These are phyloP conservation scores for Silurus glanis DNA, from an alignment of 2,113 vertebrate species.

Conservation along the genomic window DNA sequence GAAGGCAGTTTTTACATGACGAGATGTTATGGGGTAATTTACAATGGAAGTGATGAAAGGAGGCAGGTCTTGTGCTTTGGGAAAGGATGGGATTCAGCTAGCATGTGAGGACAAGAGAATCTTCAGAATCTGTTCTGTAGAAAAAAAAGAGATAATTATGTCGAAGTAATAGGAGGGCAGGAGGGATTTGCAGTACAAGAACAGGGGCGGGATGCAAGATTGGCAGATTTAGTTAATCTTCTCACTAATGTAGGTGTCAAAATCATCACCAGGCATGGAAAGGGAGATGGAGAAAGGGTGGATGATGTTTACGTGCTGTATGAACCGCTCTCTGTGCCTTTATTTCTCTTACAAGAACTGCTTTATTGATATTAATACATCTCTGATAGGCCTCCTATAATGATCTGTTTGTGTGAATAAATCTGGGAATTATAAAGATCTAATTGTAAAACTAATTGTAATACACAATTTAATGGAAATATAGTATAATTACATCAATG, in stretches of 20 bases:
- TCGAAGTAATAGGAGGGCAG: neutral
- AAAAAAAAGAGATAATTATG: neutral
- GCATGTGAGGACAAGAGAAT: neutral
- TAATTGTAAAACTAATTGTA: neutral
- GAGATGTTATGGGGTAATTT: neutral
- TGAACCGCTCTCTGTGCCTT: neutral
- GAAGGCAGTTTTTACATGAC: neutral
- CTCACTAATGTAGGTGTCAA: neutral
- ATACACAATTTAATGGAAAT: conserved; percentile 10
- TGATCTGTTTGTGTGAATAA: neutral
- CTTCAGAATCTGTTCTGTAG: neutral
- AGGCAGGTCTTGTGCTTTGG: neutral
- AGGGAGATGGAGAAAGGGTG: neutral
- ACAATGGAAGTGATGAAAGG: neutral
- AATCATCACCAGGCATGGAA: neutral
- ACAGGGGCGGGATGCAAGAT: neutral
- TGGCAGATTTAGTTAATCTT: neutral
- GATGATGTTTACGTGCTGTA: neutral
- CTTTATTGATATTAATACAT: neutral
- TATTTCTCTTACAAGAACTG: neutral
- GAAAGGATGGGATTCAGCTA: neutral
- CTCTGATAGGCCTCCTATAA: neutral
- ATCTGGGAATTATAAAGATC: neutral
- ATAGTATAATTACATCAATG: neutral
- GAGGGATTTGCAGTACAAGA: neutral